A percentile compares a stretch with the other conserved stretches of the same genome.
phyloP scores from a whole-genome alignment of 2,888 invertebrate genomes.

The Saturnia japonica region DNA sequence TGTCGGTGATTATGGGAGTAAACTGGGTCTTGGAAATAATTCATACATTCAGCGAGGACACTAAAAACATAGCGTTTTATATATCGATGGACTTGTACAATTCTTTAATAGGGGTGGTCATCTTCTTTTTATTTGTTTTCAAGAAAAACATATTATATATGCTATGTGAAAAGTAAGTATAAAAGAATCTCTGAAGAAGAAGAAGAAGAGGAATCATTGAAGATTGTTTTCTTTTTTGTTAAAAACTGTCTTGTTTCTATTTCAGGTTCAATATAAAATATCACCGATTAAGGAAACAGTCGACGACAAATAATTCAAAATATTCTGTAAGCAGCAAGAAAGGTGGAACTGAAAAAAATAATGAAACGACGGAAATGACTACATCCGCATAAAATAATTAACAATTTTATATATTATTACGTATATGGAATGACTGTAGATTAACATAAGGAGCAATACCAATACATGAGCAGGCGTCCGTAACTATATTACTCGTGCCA shows the following conservation, averaged over 20 bases:
- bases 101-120: conserved; percentile 39
- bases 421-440: no score
- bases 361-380: no score
- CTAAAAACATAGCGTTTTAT: conserved; percentile 13
- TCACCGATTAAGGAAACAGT: background rate
- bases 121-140: conserved; percentile 49
- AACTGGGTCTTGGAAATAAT: conserved; percentile 46
- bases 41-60: conserved; percentile 11
- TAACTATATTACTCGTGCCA: no score
- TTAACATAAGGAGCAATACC: no score
- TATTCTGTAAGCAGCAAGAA: background rate
- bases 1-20: conserved; percentile 48
- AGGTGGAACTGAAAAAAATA: no score
- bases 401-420: no score
- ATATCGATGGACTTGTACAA: conserved; percentile 38
- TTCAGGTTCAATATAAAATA: background rate
- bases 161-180: conserved; percentile 41
- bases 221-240: no score
- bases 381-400: no score
- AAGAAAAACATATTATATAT: conserved; percentile 35
- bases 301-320: background rate
- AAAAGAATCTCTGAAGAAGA: no score
- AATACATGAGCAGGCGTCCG: no score
- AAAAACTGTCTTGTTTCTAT: no score
- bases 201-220: no score